Evolutionary conservation across 2,888 invertebrate species (phyloP), one percentile per base, ranked within the genome.

Genomic region (Baccha elongata): DNA sequence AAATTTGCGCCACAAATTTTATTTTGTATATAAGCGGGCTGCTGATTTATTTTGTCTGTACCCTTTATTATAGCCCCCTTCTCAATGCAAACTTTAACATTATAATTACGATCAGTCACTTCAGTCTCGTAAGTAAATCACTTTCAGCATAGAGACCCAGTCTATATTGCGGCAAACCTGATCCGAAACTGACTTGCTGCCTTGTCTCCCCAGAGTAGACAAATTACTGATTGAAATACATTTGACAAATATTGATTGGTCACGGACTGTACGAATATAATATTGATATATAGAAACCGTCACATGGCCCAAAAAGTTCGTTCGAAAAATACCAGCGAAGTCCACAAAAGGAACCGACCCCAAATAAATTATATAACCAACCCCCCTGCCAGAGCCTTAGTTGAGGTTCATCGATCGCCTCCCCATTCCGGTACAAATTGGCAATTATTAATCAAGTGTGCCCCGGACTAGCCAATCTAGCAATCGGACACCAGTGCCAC

Each of bases 401-500:
- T 78, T 55, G 72, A 78, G 48, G 68, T 68, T 68, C 73, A 73
- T 78, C 58, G 78, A 64, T 68, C 64, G 76, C 21, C 55, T n/a
- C 46, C 67, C 26, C 72, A 21, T 44, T 58, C 48, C 44, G 37
- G 23, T 73, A 73, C 78, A 83, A 83, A 83, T 83, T 83, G 83
- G 64, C 72, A 72, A 83, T 83, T 83, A 83, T 83, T 78, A 83
- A 83, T 83, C 83, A 83, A 76, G 78, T 73, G 83, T 73, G 68
- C 71, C 62, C 78, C 46, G 68, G 72, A 72, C 78, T 68, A 55
- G 72, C 72, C 68, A 78, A 83, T 83, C 83, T 83, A 83, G 83
- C 67, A 83, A 78, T 78, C 76, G 71, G 76, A 81, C 81, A 81
- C 81, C 81, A 76, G 37, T 78, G 71, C 75, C 69, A 75, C 69